A percentile compares a stretch with the other conserved stretches of the same genome.
These are phyloP conservation scores for Serrognathus titanus DNA, from an alignment of 2,888 invertebrate genomes.

Conservation along the genomic window DNA sequence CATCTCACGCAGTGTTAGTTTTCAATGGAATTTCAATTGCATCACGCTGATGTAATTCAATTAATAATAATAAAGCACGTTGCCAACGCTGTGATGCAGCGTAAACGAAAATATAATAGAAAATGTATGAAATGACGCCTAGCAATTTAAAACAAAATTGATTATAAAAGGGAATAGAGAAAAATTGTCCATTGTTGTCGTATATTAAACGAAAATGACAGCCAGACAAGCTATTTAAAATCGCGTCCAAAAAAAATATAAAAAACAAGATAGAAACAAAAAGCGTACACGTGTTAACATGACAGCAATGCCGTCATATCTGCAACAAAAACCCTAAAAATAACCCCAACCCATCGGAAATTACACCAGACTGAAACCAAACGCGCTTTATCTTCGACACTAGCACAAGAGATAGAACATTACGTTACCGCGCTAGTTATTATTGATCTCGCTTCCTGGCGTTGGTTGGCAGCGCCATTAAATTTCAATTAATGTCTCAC, in stretches of 20 bases:
- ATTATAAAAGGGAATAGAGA: background rate
- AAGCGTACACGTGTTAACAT: constrained; percentile 42
- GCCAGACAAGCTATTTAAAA: constrained; percentile 37
- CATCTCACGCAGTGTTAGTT: too few relatives aligned
- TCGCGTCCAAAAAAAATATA: constrained; percentile 33
- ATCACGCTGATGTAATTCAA: too few relatives aligned
- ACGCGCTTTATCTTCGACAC: constrained; percentile 3
- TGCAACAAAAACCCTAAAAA: constrained; percentile 40
- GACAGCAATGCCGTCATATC: constrained; percentile 41
- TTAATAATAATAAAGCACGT: too few relatives aligned
- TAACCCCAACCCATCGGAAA: constrained; percentile 37
- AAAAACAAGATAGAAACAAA: constrained; percentile 31
- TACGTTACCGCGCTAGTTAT: too few relatives aligned
- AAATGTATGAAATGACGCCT: background rate
- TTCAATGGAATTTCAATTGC: too few relatives aligned
- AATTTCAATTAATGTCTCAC: too few relatives aligned
- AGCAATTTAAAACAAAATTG: background rate
- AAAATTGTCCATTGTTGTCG: background rate
- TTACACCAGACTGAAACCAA: constrained; percentile 32
- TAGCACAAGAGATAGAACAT: background rate
- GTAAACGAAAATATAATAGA: too few relatives aligned
- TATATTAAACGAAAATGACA: constrained; percentile 12
- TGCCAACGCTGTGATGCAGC: too few relatives aligned
- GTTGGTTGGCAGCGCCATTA: too few relatives aligned
- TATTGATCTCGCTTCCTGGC: too few relatives aligned